These are phyloP conservation scores for Danaus chrysippus DNA, from an alignment of 2,888 invertebrate species.

Conservation along the genomic window DNA sequence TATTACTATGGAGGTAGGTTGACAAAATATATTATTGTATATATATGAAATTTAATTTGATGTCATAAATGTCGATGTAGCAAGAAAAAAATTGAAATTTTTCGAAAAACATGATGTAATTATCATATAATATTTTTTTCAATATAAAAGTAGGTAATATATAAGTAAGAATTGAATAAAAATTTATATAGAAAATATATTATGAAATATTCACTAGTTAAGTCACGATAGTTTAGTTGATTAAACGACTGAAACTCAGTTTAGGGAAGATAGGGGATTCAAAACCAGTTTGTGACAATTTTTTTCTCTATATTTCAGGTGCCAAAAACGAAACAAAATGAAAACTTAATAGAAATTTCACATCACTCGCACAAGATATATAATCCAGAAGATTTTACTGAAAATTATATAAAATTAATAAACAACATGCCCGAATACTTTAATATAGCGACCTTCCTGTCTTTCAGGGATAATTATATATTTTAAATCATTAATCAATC, in stretches of 20 bases:
- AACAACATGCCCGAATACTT: conserved; percentile 53
- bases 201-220: neutral
- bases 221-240: no score
- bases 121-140: no score
- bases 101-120: no score
- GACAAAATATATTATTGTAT: no score
- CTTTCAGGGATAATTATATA: conserved; percentile 54
- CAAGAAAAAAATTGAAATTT: no score
- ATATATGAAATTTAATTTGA: neutral
- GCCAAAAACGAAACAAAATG: conserved; percentile 39
- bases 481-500: conserved; percentile 47
- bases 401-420: conserved; percentile 43
- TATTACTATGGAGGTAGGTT: conserved; percentile 35
- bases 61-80: conserved; percentile 15
- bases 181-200: neutral
- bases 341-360: conserved; percentile 44
- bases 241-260: no score
- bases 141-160: neutral
- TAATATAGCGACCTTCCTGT: conserved; percentile 53
- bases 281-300: no score
- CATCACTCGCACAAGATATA: conserved; percentile 56
- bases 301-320: conserved; percentile 39
- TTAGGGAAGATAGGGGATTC: no score
- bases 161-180: neutral
- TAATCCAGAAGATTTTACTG: conserved; percentile 53